Conservation (phyloP, 1,140 invertebrate species). For the Heliconius eleuchia region DNA sequence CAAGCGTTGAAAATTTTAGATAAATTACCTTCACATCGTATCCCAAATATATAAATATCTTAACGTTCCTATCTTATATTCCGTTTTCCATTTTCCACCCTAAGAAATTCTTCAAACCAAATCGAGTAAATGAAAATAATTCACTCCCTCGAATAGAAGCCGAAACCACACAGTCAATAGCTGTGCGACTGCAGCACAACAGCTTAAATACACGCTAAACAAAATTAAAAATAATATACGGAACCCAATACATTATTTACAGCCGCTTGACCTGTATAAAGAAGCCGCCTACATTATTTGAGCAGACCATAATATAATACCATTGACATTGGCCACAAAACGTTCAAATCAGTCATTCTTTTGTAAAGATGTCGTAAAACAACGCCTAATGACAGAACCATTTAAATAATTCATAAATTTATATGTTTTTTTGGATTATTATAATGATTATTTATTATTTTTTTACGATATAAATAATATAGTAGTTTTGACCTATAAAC, state of each 20-base stretch:
- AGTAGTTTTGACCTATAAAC: too few relatives aligned
- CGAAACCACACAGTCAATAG: too few relatives aligned
- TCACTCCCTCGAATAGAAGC: too few relatives aligned
- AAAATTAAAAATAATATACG: background rate
- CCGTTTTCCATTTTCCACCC: too few relatives aligned
- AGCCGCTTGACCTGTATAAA: background rate
- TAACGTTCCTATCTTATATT: too few relatives aligned
- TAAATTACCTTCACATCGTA: too few relatives aligned
- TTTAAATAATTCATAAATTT: background rate
- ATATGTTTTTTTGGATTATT: background rate
- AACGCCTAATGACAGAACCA: conserved; percentile 15
- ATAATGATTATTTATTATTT: background rate
- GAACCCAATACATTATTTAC: background rate
- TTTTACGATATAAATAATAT: background rate
- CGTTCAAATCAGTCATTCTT: conserved; percentile 34
- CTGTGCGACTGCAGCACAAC: too few relatives aligned
- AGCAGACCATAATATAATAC: conserved; percentile 24
- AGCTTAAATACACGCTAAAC: too few relatives aligned
- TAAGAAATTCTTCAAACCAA: too few relatives aligned
- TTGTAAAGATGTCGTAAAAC: conserved; percentile 30
- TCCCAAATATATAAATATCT: too few relatives aligned
- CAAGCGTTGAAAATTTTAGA: too few relatives aligned
- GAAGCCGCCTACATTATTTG: conserved; percentile 24
- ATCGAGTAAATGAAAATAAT: too few relatives aligned
- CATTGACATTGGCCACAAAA: conserved; percentile 19